Conservation (phyloP, 2,888 invertebrate genomes). For the Gryllus longicercus region DNA sequence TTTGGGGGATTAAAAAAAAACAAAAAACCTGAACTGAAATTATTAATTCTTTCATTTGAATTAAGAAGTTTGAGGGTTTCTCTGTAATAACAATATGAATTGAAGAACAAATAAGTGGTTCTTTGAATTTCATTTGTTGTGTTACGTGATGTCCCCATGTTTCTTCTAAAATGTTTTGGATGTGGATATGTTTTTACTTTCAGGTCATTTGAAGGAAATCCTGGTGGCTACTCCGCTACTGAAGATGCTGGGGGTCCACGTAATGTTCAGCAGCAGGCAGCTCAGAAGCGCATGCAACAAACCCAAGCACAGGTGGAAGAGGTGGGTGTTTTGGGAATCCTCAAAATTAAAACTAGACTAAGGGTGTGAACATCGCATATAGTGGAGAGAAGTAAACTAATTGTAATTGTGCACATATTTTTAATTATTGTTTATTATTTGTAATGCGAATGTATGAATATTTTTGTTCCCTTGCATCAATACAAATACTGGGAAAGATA, state of each 20-base stretch:
- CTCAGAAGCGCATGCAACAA: conserved; percentile 60
- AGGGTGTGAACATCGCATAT: background rate
- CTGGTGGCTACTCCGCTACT: conserved; percentile 22
- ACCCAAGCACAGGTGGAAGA: conserved; percentile 70
- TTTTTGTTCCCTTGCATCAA: no score
- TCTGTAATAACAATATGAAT: no score
- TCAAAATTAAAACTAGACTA: background rate
- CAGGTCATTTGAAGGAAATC: conserved; percentile 18
- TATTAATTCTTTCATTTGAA: no score
- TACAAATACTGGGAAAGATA: no score
- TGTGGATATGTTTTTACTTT: background rate
- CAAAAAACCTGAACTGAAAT: no score
- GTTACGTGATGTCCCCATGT: no score
- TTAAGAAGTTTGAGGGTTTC: no score
- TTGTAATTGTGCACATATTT: background rate
- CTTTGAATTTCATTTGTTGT: no score
- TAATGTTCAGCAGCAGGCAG: conserved; percentile 45
- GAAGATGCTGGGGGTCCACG: conserved; percentile 31
- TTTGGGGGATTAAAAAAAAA: no score
- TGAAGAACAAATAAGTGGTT: no score
- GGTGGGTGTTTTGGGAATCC: conserved; percentile 40
- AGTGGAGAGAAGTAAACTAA: no score
- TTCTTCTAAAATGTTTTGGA: no score
- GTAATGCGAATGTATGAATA: background rate
- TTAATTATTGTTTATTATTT: conserved; percentile 18